phyloP scores from a whole-genome alignment of 2,888 invertebrate genomes.

The Dolichomitus sp. region DNA sequence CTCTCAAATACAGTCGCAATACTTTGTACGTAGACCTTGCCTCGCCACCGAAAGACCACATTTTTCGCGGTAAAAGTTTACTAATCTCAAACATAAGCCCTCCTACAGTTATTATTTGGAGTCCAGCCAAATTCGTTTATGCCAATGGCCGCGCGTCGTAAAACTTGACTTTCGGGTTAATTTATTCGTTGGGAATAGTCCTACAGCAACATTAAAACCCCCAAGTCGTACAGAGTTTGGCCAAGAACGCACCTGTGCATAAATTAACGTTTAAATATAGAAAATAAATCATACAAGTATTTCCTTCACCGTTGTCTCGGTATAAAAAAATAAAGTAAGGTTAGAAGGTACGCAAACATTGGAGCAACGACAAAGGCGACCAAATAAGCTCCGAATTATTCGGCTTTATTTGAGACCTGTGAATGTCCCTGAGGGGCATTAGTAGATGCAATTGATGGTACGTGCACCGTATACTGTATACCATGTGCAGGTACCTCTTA shows the following conservation, averaged over 20 bases:
- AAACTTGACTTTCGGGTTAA: not conserved
- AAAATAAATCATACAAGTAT: not conserved
- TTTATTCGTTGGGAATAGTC: not conserved
- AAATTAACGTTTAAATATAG: not conserved
- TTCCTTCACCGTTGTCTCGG: not conserved
- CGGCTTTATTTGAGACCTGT: not conserved
- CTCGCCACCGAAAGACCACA: not conserved
- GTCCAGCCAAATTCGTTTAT: not conserved
- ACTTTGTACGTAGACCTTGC: not conserved
- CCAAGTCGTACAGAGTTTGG: not conserved
- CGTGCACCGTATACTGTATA: conserved; percentile 15
- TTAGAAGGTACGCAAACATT: not conserved
- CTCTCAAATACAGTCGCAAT: not conserved
- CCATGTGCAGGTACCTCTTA: conserved; percentile 28
- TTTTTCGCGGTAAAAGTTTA: not conserved
- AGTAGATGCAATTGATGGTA: conserved; percentile 32
- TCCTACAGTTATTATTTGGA: not conserved
- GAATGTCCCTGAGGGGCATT: conserved; percentile 15
- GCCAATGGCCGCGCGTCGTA: not conserved
- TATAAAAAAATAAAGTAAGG: no score
- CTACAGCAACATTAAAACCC: not conserved
- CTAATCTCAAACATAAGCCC: not conserved
- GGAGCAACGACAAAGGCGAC: not conserved
- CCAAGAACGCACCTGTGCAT: not conserved
- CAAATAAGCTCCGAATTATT: not conserved